A percentile compares a stretch with the other conserved stretches of the same genome.
phyloP scores from a whole-genome alignment of 2,888 invertebrate species.

The Coelogynopora nodosa region DNA sequence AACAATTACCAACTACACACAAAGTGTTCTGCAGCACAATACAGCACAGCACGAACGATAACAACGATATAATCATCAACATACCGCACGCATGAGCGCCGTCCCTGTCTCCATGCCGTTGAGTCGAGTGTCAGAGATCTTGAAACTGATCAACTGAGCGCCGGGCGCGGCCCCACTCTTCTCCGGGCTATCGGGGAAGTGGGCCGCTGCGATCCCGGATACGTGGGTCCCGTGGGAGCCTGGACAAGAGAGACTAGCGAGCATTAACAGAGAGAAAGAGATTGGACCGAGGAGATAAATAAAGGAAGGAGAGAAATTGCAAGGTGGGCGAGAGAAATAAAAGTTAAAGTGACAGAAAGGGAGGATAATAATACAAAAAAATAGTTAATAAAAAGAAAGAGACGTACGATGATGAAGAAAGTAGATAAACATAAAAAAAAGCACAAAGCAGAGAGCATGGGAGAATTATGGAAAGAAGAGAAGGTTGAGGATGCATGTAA shows the following conservation, averaged over 20 bases:
- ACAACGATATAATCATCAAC: constrained; percentile 58
- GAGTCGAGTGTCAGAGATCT: constrained; percentile 83
- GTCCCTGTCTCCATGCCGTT: constrained; percentile 95
- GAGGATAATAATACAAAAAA: too few relatives aligned
- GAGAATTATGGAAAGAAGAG: too few relatives aligned
- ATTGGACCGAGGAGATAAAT: background rate
- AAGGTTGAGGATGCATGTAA: too few relatives aligned
- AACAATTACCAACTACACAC: too few relatives aligned
- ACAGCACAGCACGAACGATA: constrained; percentile 38
- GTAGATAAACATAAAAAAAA: too few relatives aligned
- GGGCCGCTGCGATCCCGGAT: constrained; percentile 86
- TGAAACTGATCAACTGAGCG: constrained; percentile 84
- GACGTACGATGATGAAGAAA: too few relatives aligned
- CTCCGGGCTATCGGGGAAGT: constrained; percentile 79
- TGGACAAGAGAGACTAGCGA: constrained; percentile 63
- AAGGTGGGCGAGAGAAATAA: too few relatives aligned
- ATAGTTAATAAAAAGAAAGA: too few relatives aligned
- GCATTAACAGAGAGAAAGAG: constrained; percentile 40
- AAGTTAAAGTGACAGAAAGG: too few relatives aligned
- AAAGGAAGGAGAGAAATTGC: too few relatives aligned
- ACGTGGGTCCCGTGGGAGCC: constrained; percentile 96
- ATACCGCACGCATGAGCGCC: constrained; percentile 81
- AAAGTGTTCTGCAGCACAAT: too few relatives aligned
- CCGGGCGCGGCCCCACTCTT: constrained; percentile 92
- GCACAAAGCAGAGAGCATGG: too few relatives aligned